phyloP scores from a whole-genome alignment of 2,888 invertebrate species.

The Lomographa bimaculata region DNA sequence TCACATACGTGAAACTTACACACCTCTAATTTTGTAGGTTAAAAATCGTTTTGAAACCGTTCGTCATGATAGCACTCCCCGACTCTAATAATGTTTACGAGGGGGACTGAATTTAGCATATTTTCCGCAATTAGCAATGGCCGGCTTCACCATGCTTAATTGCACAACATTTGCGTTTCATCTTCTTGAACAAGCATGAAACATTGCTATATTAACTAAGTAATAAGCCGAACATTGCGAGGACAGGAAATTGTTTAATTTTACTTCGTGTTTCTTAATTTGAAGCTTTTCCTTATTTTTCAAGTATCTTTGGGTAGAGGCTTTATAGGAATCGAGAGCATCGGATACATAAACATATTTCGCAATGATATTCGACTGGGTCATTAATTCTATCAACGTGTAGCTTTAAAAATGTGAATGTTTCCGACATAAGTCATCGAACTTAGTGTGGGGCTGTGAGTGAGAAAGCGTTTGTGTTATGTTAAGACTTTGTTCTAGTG shows the following conservation, averaged over 20 bases:
- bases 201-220: conserved; percentile 18
- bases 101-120: conserved; percentile 46
- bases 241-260: conserved; percentile 21
- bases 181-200: conserved; percentile 28
- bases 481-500: too few relatives aligned
- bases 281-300: conserved; percentile 11
- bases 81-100: conserved; percentile 40
- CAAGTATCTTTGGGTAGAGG: too few relatives aligned
- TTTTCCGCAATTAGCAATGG: conserved; percentile 46
- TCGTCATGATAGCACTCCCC: conserved; percentile 22
- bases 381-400: too few relatives aligned
- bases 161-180: conserved; percentile 42
- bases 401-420: too few relatives aligned
- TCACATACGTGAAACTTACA: too few relatives aligned
- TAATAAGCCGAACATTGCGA: conserved; percentile 18
- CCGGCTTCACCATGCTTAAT: conserved; percentile 37
- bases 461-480: too few relatives aligned
- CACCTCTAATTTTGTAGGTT: too few relatives aligned
- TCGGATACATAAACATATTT: too few relatives aligned
- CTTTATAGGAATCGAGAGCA: too few relatives aligned
- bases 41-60: conserved; percentile 23
- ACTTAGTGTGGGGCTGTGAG: too few relatives aligned
- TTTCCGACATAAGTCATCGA: too few relatives aligned
- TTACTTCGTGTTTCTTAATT: conserved; percentile 9
- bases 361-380: too few relatives aligned